Evolutionary conservation across 2,113 vertebrate species (phyloP).

Genomic region (Nothocercus nigrocapillus): DNA sequence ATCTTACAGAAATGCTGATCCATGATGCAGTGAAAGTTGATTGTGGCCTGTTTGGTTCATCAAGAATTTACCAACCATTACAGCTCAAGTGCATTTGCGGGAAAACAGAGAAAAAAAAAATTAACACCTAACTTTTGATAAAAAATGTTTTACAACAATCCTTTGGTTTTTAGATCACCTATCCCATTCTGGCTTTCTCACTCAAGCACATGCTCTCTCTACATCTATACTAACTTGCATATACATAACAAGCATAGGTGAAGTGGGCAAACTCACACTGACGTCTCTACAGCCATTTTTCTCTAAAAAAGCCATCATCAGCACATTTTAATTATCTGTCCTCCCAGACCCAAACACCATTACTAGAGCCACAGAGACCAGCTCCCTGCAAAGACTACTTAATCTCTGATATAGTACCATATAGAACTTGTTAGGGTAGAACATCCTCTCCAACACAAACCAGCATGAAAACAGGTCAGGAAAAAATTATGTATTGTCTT

Average conservation of each 20-base stretch:
- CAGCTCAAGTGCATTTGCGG: background rate
- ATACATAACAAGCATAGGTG: background rate
- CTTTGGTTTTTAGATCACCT: background rate
- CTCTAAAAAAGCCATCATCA: background rate
- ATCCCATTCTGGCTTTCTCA: background rate
- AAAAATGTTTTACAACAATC: background rate
- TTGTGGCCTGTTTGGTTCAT: background rate
- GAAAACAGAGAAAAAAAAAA: background rate
- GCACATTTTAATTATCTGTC: background rate
- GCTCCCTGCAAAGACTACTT: background rate
- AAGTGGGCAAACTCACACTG: background rate
- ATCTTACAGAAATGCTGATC: background rate
- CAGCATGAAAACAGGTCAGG: background rate
- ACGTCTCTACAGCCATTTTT: background rate
- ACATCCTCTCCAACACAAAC: background rate
- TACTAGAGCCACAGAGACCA: background rate
- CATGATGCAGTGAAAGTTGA: background rate
- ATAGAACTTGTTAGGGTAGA: background rate
- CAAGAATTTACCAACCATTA: background rate
- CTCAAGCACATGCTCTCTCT: background rate
- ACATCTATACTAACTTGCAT: background rate
- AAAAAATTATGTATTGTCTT: accelerated
- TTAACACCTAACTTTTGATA: background rate
- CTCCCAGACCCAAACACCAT: background rate
- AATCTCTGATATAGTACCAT: background rate